Evolutionary conservation across 2,888 invertebrate species (phyloP), one percentile per base, ranked within the genome.

Genomic region (Encarsia formosa): DNA sequence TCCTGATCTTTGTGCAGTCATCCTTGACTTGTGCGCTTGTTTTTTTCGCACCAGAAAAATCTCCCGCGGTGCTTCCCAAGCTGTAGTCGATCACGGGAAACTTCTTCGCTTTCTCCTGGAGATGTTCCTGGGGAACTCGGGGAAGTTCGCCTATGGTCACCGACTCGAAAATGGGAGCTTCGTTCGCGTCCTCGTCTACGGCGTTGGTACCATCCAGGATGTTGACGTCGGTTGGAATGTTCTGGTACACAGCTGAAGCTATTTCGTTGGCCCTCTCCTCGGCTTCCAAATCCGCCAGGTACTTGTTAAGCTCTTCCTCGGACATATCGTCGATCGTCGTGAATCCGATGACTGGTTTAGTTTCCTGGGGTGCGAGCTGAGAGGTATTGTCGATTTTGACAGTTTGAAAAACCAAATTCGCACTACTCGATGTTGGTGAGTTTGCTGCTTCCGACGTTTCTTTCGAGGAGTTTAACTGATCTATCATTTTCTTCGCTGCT

Each of bases 221-320:
- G 47, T 31, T 24, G 40, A 29, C 20, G 16, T 49, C 56, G 5
- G 44, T 3, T 9, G 51, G 16, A 18, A 59, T 57, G 52, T 61
- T 62, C 57, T 61, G 54, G 42, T 59, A 61, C 4, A 54, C 32
- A 13, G 49, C 44, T 22, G 38, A 50, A 19, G 42, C 60, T 47
- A 52, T 59, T 37, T 61, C 61, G 2, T 62, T 67, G 4, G 64
- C 64, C 23, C 63, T 63, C 43, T 75, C 74, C 34, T 73, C 69
- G 9, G 73, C 71, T 44, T 77, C 76, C 18, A 77, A 61, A 49
- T 76, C 71, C 6, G 73, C 69, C 24, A 77, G 63, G 61, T 75
- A 76, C 43, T 71, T 69, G 44, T 65, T 73, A 29, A 76, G 59
- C 57, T 76, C 75, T 29, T 73, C 70, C 49, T 76, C 76, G 0